Evolutionary conservation across 2,888 invertebrate species (phyloP), one percentile per base, ranked within the genome.

Genomic region (Tinea pellionella): DNA sequence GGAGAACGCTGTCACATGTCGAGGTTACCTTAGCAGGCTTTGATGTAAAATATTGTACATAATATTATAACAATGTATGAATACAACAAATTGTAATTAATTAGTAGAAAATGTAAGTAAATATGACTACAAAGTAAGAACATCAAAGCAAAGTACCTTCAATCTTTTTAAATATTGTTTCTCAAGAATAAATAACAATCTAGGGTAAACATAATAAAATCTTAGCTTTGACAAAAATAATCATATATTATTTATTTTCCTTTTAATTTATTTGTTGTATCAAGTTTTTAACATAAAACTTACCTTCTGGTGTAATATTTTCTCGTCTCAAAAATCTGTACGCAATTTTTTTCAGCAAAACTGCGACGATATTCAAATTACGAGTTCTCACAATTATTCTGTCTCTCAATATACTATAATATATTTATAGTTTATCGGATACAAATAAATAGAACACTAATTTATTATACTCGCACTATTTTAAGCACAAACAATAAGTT

Each of bases 331-430:
- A 87, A 82, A 86, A 67, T 84, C 86, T 65, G 80, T 71, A 71
- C 80, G 74, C 84, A 82, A 80, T 87, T 86, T 83, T 71, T n/a
- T 65, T 66, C 67, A 62, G 66, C 67, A 82, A 86, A 87, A 86
- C 83, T 76, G 80, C 64, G 80, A 76, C 74, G 86, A 86, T 87
- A 86, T 80, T 75, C 79, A 80, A 78, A 79, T n/a, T 32, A 57
- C 74, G 64, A 76, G 80, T 80, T 13, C 13, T 19, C 24, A 18
- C 47, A 13, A 47, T 18, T 7, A 8, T 16, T 47, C 15, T 47
- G 16, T 47, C 15, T 47, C 47, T 16, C 47, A 47, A 47, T 47
- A 47, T 47, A 47, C 47, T 47, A 47, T 47, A 47, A 16, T 47
- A 2, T 15, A 47, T 16, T 16, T 47, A 47, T 47, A 47, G 47